A percentile compares a stretch with the other conserved stretches of the same genome.
Evolutionary conservation across 2,888 invertebrate species (phyloP).

Genomic region (Latheticus oryzae): DNA sequence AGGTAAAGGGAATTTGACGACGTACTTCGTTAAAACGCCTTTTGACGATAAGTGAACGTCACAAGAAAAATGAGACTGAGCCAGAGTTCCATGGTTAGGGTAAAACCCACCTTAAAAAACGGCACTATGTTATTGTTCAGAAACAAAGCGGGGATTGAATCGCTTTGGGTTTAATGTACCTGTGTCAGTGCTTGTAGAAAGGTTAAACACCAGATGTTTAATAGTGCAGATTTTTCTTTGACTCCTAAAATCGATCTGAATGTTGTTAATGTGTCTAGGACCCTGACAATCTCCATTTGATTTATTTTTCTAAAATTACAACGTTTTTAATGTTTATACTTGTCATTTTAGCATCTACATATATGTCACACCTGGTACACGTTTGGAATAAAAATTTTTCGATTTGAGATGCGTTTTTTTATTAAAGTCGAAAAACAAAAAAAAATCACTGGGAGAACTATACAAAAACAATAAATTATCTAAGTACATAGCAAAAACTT

Average conservation of each 20-base stretch:
- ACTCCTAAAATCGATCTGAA: slow-evolving; percentile 25
- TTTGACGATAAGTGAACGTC: slow-evolving; percentile 35
- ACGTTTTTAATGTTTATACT: slow-evolving; percentile 26
- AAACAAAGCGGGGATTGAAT: too few relatives aligned
- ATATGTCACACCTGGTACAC: slow-evolving; percentile 9
- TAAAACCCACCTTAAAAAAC: slow-evolving; percentile 11
- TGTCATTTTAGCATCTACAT: slow-evolving; percentile 15
- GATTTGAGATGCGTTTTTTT: slow-evolving; percentile 17
- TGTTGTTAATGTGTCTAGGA: slow-evolving; percentile 15
- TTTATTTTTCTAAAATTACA: slow-evolving; percentile 27
- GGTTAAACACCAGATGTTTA: slow-evolving; percentile 10
- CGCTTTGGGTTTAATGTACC: slow-evolving; percentile 17
- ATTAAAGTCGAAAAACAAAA: slow-evolving; percentile 28
- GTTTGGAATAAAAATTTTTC: slow-evolving; percentile 23
- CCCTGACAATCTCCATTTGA: slow-evolving; percentile 26
- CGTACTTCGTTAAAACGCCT: slow-evolving; percentile 90
- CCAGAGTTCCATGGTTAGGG: background rate
- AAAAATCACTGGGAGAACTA: slow-evolving; percentile 9
- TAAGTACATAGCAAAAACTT: slow-evolving; percentile 27
- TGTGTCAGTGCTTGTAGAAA: slow-evolving; percentile 30
- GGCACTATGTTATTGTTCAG: too few relatives aligned
- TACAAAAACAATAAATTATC: slow-evolving; percentile 28
- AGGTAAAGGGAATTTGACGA: slow-evolving; percentile 91
- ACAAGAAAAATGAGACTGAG: slow-evolving; percentile 21
- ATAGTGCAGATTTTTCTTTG: slow-evolving; percentile 20